Percentiles rank a stretch among this genome's conserved stretches.
Conservation (phyloP, 2,888 invertebrate species). For the Nephrocerus scutellatus region DNA sequence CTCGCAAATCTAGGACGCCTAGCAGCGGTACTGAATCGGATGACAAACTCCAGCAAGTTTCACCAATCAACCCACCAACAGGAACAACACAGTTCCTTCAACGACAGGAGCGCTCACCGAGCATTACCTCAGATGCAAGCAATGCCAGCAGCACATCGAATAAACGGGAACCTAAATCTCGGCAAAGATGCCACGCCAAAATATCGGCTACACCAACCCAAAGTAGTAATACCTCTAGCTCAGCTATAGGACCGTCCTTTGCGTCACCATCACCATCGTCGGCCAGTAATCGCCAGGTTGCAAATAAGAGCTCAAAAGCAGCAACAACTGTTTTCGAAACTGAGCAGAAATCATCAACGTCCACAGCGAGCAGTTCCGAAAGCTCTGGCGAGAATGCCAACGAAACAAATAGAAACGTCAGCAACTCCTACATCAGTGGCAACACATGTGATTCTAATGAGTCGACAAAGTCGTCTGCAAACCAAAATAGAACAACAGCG, state of each 20-base stretch:
- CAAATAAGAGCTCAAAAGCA: no score
- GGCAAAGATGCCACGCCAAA: slow-evolving; percentile 31
- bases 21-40: slow-evolving; percentile 44
- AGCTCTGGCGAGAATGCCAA: slow-evolving; percentile 33
- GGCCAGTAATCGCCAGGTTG: slow-evolving; percentile 50
- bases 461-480: slow-evolving; percentile 16
- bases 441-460: slow-evolving; percentile 23
- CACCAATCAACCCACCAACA: slow-evolving; percentile 20
- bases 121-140: slow-evolving; percentile 50
- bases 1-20: slow-evolving; percentile 45
- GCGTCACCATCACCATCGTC: slow-evolving; percentile 46
- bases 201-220: slow-evolving; percentile 48
- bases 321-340: slow-evolving; percentile 9
- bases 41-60: slow-evolving; percentile 23
- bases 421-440: slow-evolving; percentile 20
- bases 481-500: slow-evolving; percentile 32
- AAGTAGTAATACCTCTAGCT: slow-evolving; percentile 37
- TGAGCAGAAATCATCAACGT: slow-evolving; percentile 19
- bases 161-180: slow-evolving; percentile 41
- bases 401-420: slow-evolving; percentile 27
- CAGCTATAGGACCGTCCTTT: slow-evolving; percentile 46
- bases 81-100: slow-evolving; percentile 24
- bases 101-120: slow-evolving; percentile 46
- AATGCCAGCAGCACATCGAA: slow-evolving; percentile 40
- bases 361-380: slow-evolving; percentile 40